Evolutionary conservation across 2,113 vertebrate genomes (phyloP).

Genomic region (Parus major): DNA sequence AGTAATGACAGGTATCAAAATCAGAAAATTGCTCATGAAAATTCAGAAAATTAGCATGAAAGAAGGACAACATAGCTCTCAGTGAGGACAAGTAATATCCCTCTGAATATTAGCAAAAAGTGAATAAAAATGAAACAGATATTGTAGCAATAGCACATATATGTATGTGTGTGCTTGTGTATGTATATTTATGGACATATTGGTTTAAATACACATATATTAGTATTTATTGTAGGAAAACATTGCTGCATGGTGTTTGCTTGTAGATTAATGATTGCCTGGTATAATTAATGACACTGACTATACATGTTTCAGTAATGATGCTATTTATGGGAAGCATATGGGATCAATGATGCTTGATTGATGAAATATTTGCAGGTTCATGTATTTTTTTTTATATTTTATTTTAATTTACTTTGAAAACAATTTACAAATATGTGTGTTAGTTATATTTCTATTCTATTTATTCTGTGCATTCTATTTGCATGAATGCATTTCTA

Average conservation of each 20-base stretch:
- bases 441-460: background rate
- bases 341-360: background rate
- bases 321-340: background rate
- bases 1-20: background rate
- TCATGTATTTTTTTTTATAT: background rate
- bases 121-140: background rate
- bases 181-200: background rate
- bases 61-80: background rate
- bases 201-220: background rate
- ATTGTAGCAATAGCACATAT: rapidly evolving
- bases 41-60: background rate
- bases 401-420: background rate
- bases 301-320: background rate
- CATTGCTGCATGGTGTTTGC: background rate
- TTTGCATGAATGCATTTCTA: background rate
- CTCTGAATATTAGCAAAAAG: background rate
- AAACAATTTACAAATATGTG: background rate
- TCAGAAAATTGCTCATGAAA: background rate
- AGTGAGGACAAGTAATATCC: background rate
- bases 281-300: background rate
- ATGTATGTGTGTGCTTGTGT: rapidly evolving
- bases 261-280: background rate
- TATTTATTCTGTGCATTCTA: background rate
- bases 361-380: background rate
- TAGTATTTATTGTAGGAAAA: background rate